phyloP scores from a whole-genome alignment of 2,797 vertebrate genomes.

The Leucoraja ocellata region DNA sequence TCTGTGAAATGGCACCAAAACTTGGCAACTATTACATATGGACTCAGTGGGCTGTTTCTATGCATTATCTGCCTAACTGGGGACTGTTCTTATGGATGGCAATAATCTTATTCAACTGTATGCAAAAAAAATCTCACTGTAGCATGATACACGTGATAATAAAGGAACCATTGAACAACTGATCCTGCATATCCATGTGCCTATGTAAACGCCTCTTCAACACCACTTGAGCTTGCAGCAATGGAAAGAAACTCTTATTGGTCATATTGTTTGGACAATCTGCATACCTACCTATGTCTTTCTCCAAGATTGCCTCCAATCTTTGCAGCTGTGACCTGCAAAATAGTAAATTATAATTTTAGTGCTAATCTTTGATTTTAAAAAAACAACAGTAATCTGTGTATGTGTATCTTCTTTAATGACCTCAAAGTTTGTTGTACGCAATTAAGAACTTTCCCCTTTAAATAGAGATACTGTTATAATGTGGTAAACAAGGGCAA shows the following conservation, averaged over 20 bases:
- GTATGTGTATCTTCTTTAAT: no score
- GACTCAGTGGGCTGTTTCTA: no score
- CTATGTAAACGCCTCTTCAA: no score
- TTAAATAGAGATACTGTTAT: background rate
- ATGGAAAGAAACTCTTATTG: background rate
- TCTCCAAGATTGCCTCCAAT: slow-evolving; percentile 17
- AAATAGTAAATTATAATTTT: background rate
- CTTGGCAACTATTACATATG: no score
- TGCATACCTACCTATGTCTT: background rate
- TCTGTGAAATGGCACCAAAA: no score
- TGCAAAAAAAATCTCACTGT: no score
- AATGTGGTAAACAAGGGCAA: background rate
- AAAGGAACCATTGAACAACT: no score
- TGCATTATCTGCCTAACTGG: no score
- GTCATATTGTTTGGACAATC: background rate
- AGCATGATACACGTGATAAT: no score
- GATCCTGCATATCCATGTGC: no score
- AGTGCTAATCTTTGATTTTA: background rate
- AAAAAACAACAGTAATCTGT: background rate
- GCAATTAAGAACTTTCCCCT: background rate
- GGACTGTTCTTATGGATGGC: no score
- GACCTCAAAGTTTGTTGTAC: background rate
- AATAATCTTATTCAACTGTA: no score
- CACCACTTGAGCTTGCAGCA: background rate
- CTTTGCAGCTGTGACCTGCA: background rate